These are phyloP conservation scores for Vireo griseus DNA, from an alignment of 2,797 vertebrate species.

Conservation along the genomic window DNA sequence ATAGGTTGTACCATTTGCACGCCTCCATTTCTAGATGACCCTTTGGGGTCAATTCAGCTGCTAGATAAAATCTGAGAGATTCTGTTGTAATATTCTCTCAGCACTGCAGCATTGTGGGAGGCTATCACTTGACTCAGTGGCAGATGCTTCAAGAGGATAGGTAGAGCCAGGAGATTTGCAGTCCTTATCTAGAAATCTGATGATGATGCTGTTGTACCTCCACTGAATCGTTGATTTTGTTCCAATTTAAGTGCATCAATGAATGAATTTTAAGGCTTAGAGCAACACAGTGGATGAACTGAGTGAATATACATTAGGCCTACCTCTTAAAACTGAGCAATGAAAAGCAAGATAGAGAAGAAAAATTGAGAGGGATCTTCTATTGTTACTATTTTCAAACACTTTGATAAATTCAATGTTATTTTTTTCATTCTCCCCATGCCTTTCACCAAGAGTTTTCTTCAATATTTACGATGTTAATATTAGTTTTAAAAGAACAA, in stretches of 20 bases:
- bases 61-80: not conserved
- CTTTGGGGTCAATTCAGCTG: not conserved
- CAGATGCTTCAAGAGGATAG: not conserved
- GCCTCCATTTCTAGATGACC: fast-evolving
- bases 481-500: not conserved
- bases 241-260: not conserved
- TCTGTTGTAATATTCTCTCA: not conserved
- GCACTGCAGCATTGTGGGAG: not conserved
- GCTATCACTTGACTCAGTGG: not conserved
- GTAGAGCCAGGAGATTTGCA: not conserved
- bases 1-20: not conserved
- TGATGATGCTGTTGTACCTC: not conserved
- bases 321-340: not conserved
- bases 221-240: not conserved
- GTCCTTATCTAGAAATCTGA: not conserved
- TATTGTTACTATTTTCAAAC: not conserved
- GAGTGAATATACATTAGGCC: fast-evolving
- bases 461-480: not conserved
- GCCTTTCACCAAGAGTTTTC: not conserved
- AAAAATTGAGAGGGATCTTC: not conserved
- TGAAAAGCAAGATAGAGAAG: not conserved
- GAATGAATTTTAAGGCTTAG: not conserved
- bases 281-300: not conserved
- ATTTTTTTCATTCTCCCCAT: not conserved
- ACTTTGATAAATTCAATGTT: not conserved